A percentile compares a stretch with the other conserved stretches of the same genome.
These are phyloP conservation scores for Mionectes olivaceus DNA, from an alignment of 2,797 vertebrate species.

Conservation along the genomic window DNA sequence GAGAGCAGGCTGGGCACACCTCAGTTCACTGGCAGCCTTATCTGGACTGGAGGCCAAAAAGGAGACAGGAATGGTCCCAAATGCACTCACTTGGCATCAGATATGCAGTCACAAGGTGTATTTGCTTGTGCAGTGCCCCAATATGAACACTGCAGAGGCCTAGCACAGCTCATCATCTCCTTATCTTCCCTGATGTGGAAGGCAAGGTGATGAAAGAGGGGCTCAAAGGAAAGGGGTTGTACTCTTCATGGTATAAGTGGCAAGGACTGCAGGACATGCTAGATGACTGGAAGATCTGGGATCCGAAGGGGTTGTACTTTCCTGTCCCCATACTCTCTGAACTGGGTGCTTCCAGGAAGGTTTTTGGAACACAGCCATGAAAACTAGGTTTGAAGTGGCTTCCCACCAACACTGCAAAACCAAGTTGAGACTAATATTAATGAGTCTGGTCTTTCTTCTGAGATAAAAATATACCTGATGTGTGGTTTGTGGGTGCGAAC, in stretches of 20 bases:
- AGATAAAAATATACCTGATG: neutral
- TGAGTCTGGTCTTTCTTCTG: neutral
- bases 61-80: neutral
- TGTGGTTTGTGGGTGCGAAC: constrained; percentile 37
- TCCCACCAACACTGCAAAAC: neutral
- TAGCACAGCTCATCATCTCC: neutral
- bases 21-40: neutral
- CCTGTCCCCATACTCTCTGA: neutral
- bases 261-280: neutral
- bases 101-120: fast-evolving
- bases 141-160: fast-evolving
- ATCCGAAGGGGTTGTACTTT: neutral
- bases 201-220: neutral
- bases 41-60: neutral
- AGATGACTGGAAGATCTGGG: neutral
- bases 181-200: neutral
- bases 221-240: neutral
- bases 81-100: neutral
- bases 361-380: neutral
- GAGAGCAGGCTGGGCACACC: neutral
- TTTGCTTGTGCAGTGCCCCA: neutral
- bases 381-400: neutral
- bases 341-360: fast-evolving
- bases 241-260: neutral
- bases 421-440: neutral